A percentile compares a stretch with the other conserved stretches of the same genome.
Evolutionary conservation across 2,113 vertebrate species (phyloP).

Genomic region (Myrmophylax atrothorax): DNA sequence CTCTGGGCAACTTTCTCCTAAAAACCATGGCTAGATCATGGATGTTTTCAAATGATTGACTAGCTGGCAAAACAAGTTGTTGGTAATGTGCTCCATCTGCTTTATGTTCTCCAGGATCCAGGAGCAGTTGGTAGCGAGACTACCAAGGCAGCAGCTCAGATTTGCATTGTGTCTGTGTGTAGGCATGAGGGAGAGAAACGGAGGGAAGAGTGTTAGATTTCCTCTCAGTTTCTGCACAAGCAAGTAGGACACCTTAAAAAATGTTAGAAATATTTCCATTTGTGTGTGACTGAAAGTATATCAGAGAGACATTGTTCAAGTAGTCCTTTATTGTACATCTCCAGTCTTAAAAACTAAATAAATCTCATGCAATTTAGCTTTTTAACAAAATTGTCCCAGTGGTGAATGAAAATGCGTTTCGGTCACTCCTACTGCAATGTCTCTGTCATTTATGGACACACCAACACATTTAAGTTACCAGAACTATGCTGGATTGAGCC

Average conservation of each 20-base stretch:
- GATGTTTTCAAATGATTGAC: slow-evolving; percentile 34
- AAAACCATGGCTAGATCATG: not conserved
- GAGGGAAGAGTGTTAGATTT: not conserved
- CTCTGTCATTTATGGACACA: not conserved
- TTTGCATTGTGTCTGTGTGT: slow-evolving; percentile 45
- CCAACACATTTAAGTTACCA: not conserved
- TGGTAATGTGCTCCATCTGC: slow-evolving; percentile 51
- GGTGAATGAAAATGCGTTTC: not conserved
- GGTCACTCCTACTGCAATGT: not conserved
- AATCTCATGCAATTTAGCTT: not conserved
- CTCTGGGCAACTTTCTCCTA: not conserved
- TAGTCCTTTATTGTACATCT: not conserved
- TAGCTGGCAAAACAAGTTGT: slow-evolving; percentile 31
- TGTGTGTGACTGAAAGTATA: not conserved
- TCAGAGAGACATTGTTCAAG: not conserved
- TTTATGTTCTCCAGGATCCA: slow-evolving; percentile 56
- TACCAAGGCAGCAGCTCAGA: slow-evolving; percentile 24
- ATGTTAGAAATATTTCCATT: not conserved
- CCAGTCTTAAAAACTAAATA: not conserved
- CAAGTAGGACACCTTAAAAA: not conserved
- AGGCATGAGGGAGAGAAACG: not conserved
- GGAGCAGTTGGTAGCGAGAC: slow-evolving; percentile 32
- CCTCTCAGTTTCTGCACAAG: not conserved
- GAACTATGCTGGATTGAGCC: not conserved
- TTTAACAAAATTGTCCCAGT: not conserved